phyloP scores from a whole-genome alignment of 2,797 vertebrate species.

The Coluber constrictor region DNA sequence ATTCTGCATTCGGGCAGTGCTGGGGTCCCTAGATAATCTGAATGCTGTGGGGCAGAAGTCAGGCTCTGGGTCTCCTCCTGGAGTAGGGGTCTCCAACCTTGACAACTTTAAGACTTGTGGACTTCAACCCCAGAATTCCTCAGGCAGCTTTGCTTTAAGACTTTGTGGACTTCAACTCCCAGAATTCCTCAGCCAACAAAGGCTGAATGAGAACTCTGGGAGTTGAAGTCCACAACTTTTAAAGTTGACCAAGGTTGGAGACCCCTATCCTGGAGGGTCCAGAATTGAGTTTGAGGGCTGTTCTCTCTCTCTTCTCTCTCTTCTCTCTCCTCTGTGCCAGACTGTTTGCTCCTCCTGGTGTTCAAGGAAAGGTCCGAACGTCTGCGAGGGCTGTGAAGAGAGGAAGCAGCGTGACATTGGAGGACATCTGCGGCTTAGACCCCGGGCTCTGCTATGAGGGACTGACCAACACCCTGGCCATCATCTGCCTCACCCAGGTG shows the following conservation, averaged over 20 bases:
- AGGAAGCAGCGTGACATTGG: constrained; percentile 84
- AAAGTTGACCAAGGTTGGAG: too few relatives aligned
- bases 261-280: background rate
- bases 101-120: too few relatives aligned
- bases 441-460: constrained; percentile 87
- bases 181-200: too few relatives aligned
- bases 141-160: too few relatives aligned
- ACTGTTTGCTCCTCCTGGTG: constrained; percentile 90
- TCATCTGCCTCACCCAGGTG: constrained; percentile 86
- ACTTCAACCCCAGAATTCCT: too few relatives aligned
- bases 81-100: background rate
- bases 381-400: constrained; percentile 79
- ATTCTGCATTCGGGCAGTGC: rapidly evolving
- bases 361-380: constrained; percentile 89
- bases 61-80: background rate
- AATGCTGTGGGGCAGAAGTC: background rate
- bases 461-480: constrained; percentile 82
- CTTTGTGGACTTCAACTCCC: too few relatives aligned
- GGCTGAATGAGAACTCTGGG: too few relatives aligned
- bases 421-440: constrained; percentile 94
- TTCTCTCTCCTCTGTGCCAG: constrained; percentile 69
- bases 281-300: constrained; percentile 34
- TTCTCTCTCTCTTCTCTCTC: constrained; percentile 51
- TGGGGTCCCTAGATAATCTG: background rate
- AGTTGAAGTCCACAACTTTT: too few relatives aligned